Evolutionary conservation across 2,113 vertebrate species (phyloP).

Genomic region (Anguilla rostrata): DNA sequence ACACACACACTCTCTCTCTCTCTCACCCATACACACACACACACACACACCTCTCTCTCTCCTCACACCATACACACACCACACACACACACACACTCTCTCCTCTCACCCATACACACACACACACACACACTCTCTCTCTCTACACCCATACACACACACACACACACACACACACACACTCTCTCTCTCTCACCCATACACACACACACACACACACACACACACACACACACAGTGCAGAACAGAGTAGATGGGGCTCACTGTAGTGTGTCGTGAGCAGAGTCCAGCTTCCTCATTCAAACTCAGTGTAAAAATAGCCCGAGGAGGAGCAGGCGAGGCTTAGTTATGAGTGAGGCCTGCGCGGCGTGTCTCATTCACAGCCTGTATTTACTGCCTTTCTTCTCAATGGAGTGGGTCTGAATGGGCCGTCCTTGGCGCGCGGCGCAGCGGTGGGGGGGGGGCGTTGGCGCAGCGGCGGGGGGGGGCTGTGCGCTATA

Average conservation of each 20-base stretch:
- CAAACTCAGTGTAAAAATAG: slow-evolving; percentile 50
- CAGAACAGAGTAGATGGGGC: too few species aligned
- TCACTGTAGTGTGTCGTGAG: slow-evolving; percentile 23
- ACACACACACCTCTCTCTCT: background rate
- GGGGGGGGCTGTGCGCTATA: slow-evolving; percentile 29
- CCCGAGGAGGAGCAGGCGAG: slow-evolving; percentile 29
- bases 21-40: slow-evolving; percentile 13
- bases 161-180: slow-evolving; percentile 22
- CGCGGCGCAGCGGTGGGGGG: background rate
- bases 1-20: too few species aligned
- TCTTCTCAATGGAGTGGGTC: slow-evolving; percentile 51
- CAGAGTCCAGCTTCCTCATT: slow-evolving; percentile 22
- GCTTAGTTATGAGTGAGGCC: slow-evolving; percentile 50
- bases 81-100: background rate
- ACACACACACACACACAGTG: background rate
- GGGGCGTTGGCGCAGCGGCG: too few species aligned
- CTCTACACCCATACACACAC: background rate
- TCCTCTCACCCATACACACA: background rate
- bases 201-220: background rate
- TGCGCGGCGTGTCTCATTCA: slow-evolving; percentile 55
- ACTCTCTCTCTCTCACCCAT: background rate
- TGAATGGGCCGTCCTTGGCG: slow-evolving; percentile 59
- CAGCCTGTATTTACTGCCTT: slow-evolving; percentile 50
- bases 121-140: background rate
- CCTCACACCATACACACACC: background rate